phyloP scores from a whole-genome alignment of 2,888 invertebrate genomes.

The Argyra leucocephala region DNA sequence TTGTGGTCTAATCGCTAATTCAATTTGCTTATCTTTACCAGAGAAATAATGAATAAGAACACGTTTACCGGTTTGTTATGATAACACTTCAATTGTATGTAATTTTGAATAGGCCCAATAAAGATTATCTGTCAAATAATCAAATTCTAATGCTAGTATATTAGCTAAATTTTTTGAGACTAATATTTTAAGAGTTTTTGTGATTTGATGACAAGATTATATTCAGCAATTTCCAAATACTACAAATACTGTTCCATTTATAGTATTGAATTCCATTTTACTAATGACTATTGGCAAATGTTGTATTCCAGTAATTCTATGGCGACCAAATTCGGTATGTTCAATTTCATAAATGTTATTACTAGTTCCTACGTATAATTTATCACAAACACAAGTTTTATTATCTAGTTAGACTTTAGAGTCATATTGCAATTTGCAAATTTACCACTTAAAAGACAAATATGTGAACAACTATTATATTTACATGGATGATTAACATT shows the following conservation, averaged over 20 bases:
- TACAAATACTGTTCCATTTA: constrained; percentile 46
- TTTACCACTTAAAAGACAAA: constrained; percentile 61
- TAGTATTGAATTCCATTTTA: constrained; percentile 57
- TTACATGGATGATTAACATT: constrained; percentile 55
- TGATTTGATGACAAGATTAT: constrained; percentile 35
- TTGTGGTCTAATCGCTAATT: constrained; percentile 52
- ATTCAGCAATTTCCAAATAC: constrained; percentile 52
- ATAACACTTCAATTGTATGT: constrained; percentile 56
- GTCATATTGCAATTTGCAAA: constrained; percentile 58
- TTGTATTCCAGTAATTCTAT: constrained; percentile 47
- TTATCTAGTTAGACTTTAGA: constrained; percentile 47
- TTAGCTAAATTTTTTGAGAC: constrained; percentile 44
- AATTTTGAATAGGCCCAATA: constrained; percentile 61
- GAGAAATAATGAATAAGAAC: constrained; percentile 52
- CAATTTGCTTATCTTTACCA: constrained; percentile 54
- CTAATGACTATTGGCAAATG: constrained; percentile 49
- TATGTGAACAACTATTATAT: constrained; percentile 57
- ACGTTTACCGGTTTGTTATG: constrained; percentile 50
- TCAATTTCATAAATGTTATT: constrained; percentile 52
- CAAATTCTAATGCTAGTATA: constrained; percentile 52
- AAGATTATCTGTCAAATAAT: constrained; percentile 60
- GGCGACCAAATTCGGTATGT: constrained; percentile 58
- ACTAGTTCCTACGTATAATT: constrained; percentile 46
- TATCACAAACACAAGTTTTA: constrained; percentile 47
- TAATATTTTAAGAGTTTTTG: constrained; percentile 32